Evolutionary conservation across 2,888 invertebrate genomes (phyloP), one percentile per base, ranked within the genome.

Genomic region (Papilio elwesi): DNA sequence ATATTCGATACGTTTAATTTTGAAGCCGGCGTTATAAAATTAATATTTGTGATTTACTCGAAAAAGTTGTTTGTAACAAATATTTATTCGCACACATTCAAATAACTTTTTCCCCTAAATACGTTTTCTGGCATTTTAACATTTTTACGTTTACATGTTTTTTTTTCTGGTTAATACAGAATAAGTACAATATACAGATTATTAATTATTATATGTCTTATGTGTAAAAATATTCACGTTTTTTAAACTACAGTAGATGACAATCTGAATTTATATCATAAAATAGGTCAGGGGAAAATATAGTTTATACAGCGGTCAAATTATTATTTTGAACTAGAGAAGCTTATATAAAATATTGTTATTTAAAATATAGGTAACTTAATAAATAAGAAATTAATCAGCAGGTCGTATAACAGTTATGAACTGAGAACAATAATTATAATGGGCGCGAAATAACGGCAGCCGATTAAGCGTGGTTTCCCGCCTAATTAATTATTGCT

Each of bases 401-500:
- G 68, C 73, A 66, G 66, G 38, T 67, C 65, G 62, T 53, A 64
- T 51, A 47, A 70, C 73, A 51, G 70, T 70, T 70, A 73, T 73
- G 69, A 73, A 73, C 57, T 59, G 73, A 52, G 70, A 69, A 70
- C 70, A 65, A 64, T 73, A 68, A 73, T 70, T 70, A 70, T 69
- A 66, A 73, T 69, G 73, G 73, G 66, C 59, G 69, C 70, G 66
- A 62, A 55, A 73, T 73, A 73, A 73, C 73, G 73, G 73, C 38
- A 47, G 70, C 66, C 70, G 73, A 73, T 70, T 70, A 66, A 66
- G 73, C 62, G 66, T 62, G 73, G 70, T 73, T 62, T 59, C 70
- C 73, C 73, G 73, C 70, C 73, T 73, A 70, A 70, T 73, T 73
- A 73, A 73, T 73, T 70, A 73, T 62, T 66, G 73, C 70, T 73